Evolutionary conservation across 2,113 vertebrate genomes (phyloP), one percentile per base, ranked within the genome.

Genomic region (Serilophus lunatus): DNA sequence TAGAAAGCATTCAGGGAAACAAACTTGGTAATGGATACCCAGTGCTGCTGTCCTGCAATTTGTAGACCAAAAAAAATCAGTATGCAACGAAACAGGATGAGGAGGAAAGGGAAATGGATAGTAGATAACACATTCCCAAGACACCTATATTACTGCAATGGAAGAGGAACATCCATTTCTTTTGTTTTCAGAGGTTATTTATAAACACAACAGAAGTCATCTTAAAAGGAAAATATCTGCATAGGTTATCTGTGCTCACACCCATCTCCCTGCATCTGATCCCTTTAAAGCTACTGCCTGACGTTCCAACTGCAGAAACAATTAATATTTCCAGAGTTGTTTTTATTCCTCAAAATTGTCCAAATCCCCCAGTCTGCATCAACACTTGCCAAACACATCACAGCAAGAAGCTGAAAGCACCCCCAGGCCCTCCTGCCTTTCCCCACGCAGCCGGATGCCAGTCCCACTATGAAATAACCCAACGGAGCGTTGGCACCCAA

Each of bases 371-470:
- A 26, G 5, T 19, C 86, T 44, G 64, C 1, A 0, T 26, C 85
- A 68, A 33, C 1, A 20, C 53, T 75, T 82, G 93, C 93, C 94
- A 95, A 96, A 79, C 40, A 90, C 90, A 88, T 28, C 90, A 83
- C 49, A 94, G 76, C 28, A 91, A 91, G 88, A 72, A 78, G 45
- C 63, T 64, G 86, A 92, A 92, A 70, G 88, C 96, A 94, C 96
- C 95, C 95, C 93, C 95, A 97, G 94, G 57, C 44, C 60, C 40
- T 71, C 14, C 82, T 74, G 74, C 70, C 57, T 80, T 71, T 71
- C 49, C 93, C 63, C 28, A 71, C 47, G 64, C 28, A 44, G 45
- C 35, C 26, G 29, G 59, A 90, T 64, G 88, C 70, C 89, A 95
- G 44, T 7, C 81, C 54, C 92, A 40, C 89, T 65, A 59, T 16